These are phyloP conservation scores for Drosophila ercepeae DNA, from an alignment of 1,140 invertebrate genomes.

Conservation along the genomic window DNA sequence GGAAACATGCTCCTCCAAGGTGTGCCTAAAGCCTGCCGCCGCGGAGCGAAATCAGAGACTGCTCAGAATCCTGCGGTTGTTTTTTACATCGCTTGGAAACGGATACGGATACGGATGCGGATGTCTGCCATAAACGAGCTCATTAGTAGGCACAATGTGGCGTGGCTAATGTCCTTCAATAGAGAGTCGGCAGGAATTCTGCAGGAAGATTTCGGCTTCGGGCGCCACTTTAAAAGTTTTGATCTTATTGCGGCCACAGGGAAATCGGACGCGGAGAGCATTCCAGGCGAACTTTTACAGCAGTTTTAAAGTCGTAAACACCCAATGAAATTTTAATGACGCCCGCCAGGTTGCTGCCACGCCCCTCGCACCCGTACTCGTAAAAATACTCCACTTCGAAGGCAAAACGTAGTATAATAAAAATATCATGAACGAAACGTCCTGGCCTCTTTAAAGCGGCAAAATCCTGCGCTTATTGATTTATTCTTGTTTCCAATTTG, in stretches of 20 bases:
- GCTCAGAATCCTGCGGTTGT: background rate
- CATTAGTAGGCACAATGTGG: conserved; percentile 71
- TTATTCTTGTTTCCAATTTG: conserved; percentile 30
- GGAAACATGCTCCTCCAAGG: conserved; percentile 8
- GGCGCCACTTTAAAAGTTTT: conserved; percentile 26
- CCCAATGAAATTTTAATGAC: conserved; percentile 73
- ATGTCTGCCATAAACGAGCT: conserved; percentile 68
- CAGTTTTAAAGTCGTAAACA: conserved; percentile 73
- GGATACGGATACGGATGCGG: conserved; percentile 64
- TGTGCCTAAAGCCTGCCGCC: conserved; percentile 13
- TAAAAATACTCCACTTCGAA: background rate
- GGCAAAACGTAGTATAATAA: background rate
- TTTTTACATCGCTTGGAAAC: conserved; percentile 41
- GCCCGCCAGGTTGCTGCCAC: conserved; percentile 26
- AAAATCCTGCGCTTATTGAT: conserved; percentile 53
- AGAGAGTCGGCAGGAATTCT: conserved; percentile 32
- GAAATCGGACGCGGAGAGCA: conserved; percentile 1
- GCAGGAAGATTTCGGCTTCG: conserved; percentile 7
- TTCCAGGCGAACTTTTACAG: conserved; percentile 60
- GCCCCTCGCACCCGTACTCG: background rate
- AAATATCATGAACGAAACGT: conserved; percentile 4
- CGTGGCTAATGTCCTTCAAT: conserved; percentile 47
- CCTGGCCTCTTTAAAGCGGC: conserved; percentile 41
- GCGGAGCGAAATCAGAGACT: conserved; percentile 28
- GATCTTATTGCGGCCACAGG: conserved; percentile 61